Conservation (phyloP, 2,888 invertebrate species). For the Cataglyphis livida region DNA sequence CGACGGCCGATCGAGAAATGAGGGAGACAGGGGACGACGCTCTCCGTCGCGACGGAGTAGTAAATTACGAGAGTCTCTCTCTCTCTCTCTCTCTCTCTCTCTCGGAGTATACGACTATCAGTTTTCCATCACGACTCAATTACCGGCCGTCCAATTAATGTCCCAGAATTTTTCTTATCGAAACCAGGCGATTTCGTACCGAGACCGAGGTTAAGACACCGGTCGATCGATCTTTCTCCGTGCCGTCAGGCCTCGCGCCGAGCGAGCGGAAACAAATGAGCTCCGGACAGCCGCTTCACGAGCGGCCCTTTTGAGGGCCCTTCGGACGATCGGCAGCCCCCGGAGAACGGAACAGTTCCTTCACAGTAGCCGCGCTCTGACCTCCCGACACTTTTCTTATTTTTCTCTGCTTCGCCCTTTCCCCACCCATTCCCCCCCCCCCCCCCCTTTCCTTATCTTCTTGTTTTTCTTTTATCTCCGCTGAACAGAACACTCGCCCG, state of each 20-base stretch:
- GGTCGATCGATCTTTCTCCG: slow-evolving; percentile 74
- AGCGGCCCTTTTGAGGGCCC: slow-evolving; percentile 82
- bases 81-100: background rate
- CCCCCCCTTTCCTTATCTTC: slow-evolving; percentile 6
- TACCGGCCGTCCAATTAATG: slow-evolving; percentile 73
- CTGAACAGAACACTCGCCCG: background rate
- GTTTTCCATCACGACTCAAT: slow-evolving; percentile 75
- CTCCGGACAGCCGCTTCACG: slow-evolving; percentile 77
- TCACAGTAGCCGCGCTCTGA: slow-evolving; percentile 81
- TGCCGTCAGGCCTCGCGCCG: slow-evolving; percentile 56
- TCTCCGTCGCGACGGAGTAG: slow-evolving; percentile 42
- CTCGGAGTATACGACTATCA: slow-evolving; percentile 57
- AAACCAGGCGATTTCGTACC: slow-evolving; percentile 64
- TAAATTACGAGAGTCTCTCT: slow-evolving; percentile 44
- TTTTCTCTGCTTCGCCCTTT: slow-evolving; percentile 54
- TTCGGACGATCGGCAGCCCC: slow-evolving; percentile 80
- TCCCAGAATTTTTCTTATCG: slow-evolving; percentile 72
- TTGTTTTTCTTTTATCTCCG: slow-evolving; percentile 52
- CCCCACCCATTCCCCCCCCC: slow-evolving; percentile 4
- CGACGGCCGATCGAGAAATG: slow-evolving; percentile 37
- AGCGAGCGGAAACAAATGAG: slow-evolving; percentile 83
- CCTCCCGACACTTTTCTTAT: slow-evolving; percentile 71
- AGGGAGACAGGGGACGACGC: slow-evolving; percentile 36
- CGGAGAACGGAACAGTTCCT: slow-evolving; percentile 78
- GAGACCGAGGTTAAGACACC: slow-evolving; percentile 75